phyloP scores from a whole-genome alignment of 2,888 invertebrate species.

The Aromia moschata region DNA sequence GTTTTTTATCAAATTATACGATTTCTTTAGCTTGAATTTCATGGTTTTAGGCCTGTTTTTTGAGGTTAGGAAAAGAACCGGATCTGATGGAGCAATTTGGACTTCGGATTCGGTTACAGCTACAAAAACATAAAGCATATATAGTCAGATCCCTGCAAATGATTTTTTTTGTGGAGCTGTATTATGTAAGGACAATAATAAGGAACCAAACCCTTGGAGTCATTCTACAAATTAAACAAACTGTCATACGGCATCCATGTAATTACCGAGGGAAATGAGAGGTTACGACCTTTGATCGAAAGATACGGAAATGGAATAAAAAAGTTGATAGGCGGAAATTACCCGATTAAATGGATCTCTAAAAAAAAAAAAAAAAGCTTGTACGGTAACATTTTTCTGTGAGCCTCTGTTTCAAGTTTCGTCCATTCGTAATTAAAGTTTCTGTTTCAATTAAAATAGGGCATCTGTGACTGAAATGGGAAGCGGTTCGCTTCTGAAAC shows the following conservation, averaged over 20 bases:
- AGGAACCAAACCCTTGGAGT: no score
- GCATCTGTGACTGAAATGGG: conserved; percentile 23
- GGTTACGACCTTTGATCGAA: background rate
- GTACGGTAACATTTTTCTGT: background rate
- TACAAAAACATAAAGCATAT: no score
- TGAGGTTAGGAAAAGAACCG: no score
- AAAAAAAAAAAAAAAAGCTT: background rate
- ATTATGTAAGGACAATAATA: no score
- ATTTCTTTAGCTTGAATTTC: no score
- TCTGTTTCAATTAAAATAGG: conserved; percentile 23
- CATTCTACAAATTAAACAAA: no score
- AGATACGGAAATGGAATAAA: background rate
- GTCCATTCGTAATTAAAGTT: conserved; percentile 12
- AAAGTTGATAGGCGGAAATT: conserved; percentile 6
- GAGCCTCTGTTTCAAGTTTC: background rate
- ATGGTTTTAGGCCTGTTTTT: no score
- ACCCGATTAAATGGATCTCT: conserved; percentile 5
- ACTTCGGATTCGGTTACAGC: no score
- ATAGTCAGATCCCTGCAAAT: no score
- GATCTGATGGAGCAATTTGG: no score
- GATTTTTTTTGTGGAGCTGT: no score
- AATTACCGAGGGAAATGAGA: background rate
- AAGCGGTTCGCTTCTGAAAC: conserved; percentile 31
- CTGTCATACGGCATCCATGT: background rate
- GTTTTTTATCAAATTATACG: no score